Percentiles rank a stretch among this genome's conserved stretches.
Evolutionary conservation across 2,888 invertebrate genomes (phyloP).

Genomic region (Pristionchus mayeri): DNA sequence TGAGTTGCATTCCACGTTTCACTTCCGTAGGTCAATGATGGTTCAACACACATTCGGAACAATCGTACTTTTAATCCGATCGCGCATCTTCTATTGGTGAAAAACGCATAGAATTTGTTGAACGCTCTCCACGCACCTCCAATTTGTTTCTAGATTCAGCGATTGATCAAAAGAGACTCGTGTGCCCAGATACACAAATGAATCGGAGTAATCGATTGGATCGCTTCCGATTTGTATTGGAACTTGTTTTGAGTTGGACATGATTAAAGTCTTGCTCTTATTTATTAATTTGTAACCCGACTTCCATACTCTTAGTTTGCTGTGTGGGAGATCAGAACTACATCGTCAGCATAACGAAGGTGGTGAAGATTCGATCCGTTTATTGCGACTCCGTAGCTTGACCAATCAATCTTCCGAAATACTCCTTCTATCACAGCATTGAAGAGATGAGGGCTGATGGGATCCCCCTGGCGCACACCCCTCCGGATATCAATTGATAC

Average conservation of each 20-base stretch:
- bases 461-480: conserved; percentile 1
- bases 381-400: background rate
- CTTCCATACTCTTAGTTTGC: background rate
- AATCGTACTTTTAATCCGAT: background rate
- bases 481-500: background rate
- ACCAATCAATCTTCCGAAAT: background rate
- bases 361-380: background rate
- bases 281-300: background rate
- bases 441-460: background rate
- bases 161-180: background rate
- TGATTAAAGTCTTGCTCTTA: background rate
- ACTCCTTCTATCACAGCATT: background rate
- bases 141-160: too few relatives aligned
- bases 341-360: background rate
- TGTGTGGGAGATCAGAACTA: background rate
- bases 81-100: background rate
- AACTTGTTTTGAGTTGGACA: background rate
- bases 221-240: background rate
- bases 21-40: background rate
- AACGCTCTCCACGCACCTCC: background rate
- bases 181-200: background rate
- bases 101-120: background rate
- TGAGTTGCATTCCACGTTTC: background rate
- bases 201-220: background rate
- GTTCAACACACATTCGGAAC: background rate